phyloP scores from a whole-genome alignment of 1,140 invertebrate genomes.

The Apis cerana region DNA sequence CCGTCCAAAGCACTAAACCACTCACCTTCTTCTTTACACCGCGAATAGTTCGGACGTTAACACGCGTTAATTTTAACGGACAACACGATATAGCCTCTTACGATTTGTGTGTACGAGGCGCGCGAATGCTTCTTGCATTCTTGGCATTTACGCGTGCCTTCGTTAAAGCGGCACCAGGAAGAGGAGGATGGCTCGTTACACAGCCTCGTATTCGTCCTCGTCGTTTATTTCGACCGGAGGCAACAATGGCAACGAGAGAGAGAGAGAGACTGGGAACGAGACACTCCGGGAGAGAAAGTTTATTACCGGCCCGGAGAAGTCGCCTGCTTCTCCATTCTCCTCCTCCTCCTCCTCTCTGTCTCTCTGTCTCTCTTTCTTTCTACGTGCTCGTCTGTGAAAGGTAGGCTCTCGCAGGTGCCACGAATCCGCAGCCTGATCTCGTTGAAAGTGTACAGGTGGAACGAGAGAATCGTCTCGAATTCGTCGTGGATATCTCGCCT shows the following conservation, averaged over 20 bases:
- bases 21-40: too few relatives aligned
- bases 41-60: conserved; percentile 19
- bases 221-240: conserved; percentile 59
- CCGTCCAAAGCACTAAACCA: background rate
- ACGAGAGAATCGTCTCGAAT: conserved; percentile 14
- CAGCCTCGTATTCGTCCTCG: conserved; percentile 54
- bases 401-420: conserved; percentile 55
- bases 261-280: background rate
- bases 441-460: conserved; percentile 61
- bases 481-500: background rate
- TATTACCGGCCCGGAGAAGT: conserved; percentile 53
- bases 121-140: conserved; percentile 60
- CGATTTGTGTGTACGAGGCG: background rate
- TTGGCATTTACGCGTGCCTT: conserved; percentile 59
- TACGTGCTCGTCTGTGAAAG: conserved; percentile 45
- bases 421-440: conserved; percentile 47
- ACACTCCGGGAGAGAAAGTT: conserved; percentile 57
- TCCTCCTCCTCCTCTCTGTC: background rate
- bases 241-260: conserved; percentile 48
- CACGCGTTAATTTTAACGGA: conserved; percentile 39
- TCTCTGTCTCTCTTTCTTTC: too few relatives aligned
- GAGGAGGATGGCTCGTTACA: conserved; percentile 54
- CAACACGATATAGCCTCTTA: background rate
- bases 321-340: conserved; percentile 9
- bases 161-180: conserved; percentile 60